Percentiles rank a stretch among this genome's conserved stretches.
Evolutionary conservation across 2,113 vertebrate genomes (phyloP).

Genomic region (Apus apus): DNA sequence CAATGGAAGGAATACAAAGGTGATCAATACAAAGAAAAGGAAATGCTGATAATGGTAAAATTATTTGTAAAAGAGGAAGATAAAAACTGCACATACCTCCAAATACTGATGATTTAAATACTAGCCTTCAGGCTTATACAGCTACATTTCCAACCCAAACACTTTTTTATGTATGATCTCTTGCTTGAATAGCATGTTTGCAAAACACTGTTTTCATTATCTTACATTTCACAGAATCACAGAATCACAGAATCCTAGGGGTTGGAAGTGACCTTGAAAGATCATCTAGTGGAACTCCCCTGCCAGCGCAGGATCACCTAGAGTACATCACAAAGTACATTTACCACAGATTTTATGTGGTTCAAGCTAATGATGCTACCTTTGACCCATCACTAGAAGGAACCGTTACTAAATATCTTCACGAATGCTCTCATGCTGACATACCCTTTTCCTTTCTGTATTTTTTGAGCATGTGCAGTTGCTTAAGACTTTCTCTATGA

Average conservation of each 20-base stretch:
- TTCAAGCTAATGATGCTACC: neutral
- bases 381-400: neutral
- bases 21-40: neutral
- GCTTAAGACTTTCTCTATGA: neutral
- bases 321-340: no score
- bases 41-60: neutral
- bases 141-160: neutral
- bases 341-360: neutral
- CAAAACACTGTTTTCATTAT: neutral
- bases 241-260: no score
- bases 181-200: neutral
- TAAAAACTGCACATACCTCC: neutral
- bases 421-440: neutral
- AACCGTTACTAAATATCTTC: neutral
- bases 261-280: no score
- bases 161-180: neutral
- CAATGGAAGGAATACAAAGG: neutral
- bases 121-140: neutral
- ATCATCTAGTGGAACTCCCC: no score
- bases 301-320: no score
- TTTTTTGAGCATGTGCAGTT: constrained; percentile 15
- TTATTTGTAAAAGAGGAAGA: neutral
- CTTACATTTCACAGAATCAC: no score
- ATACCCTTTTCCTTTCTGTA: neutral
- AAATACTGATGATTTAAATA: neutral